Evolutionary conservation across 2,888 invertebrate species (phyloP).

Genomic region (Drosophila percnosoma): DNA sequence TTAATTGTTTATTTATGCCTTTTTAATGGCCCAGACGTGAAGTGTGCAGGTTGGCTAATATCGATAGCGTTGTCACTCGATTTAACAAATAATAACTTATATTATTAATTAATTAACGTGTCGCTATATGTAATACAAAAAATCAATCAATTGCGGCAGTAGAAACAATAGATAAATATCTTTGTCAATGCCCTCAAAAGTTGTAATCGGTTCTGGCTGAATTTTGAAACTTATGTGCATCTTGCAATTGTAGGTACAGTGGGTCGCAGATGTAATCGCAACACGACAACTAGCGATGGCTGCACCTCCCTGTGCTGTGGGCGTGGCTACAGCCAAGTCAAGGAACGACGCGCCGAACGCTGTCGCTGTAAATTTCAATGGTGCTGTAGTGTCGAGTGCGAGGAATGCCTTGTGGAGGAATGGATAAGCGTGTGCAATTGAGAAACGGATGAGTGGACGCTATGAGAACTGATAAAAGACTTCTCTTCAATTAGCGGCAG

Average conservation of each 20-base stretch:
- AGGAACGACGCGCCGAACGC: conserved; percentile 90
- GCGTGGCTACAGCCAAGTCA: conserved; percentile 92
- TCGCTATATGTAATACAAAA: background rate
- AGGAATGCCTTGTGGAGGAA: conserved; percentile 93
- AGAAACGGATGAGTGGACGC: conserved; percentile 64
- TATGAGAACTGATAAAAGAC: conserved; percentile 49
- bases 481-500: conserved; percentile 35
- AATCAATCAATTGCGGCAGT: background rate
- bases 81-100: background rate
- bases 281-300: conserved; percentile 90
- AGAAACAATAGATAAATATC: background rate
- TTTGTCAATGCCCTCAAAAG: background rate
- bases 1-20: conserved; percentile 75
- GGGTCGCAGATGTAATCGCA: conserved; percentile 91
- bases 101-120: conserved; percentile 26
- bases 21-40: conserved; percentile 66
- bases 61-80: conserved; percentile 14
- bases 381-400: conserved; percentile 97
- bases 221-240: background rate
- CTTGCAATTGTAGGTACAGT: conserved; percentile 86
- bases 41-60: conserved; percentile 17
- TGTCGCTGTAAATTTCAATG: conserved; percentile 97
- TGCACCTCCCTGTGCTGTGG: conserved; percentile 96
- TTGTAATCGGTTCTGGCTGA: background rate
- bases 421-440: conserved; percentile 96